Percentiles rank a stretch among this genome's conserved stretches.
phyloP scores from a whole-genome alignment of 2,888 invertebrate genomes.

The Eutolmus rufibarbis region DNA sequence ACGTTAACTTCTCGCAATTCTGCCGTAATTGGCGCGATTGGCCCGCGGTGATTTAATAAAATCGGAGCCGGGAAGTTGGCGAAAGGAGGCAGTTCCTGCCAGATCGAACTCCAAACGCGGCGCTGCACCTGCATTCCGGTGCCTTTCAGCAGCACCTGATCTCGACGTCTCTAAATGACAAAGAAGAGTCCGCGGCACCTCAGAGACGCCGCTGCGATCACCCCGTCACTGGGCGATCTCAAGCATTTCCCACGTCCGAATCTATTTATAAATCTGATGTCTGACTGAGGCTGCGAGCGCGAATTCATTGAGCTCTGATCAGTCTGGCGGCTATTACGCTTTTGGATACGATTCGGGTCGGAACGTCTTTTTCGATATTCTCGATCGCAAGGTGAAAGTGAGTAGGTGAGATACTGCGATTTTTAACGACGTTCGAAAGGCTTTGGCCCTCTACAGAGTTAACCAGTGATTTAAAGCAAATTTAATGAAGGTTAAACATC shows the following conservation, averaged over 20 bases:
- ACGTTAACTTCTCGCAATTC: not conserved
- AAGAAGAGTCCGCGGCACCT: not conserved
- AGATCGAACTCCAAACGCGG: not conserved
- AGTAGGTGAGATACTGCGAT: not conserved
- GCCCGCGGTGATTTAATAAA: not conserved
- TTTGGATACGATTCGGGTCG: conserved; percentile 23
- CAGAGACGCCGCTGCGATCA: not conserved
- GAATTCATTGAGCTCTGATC: conserved; percentile 15
- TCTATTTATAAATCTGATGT: conserved; percentile 56
- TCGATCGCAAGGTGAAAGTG: conserved; percentile 26
- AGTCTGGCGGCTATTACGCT: conserved; percentile 1
- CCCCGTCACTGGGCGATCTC: conserved; percentile 12
- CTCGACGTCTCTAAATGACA: conserved; percentile 1
- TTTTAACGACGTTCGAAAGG: not conserved
- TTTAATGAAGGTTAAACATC: not conserved
- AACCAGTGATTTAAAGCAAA: not conserved
- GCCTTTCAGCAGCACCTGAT: not conserved
- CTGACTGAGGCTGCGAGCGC: conserved; percentile 44
- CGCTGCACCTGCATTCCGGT: not conserved
- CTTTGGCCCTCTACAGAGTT: not conserved
- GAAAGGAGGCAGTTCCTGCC: not conserved
- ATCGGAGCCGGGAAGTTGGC: not conserved
- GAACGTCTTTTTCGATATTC: not conserved
- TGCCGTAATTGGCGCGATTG: not conserved
- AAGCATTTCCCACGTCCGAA: conserved; percentile 52